A percentile compares a stretch with the other conserved stretches of the same genome.
Evolutionary conservation across 2,888 invertebrate species (phyloP).

Genomic region (Sesamia inferens): DNA sequence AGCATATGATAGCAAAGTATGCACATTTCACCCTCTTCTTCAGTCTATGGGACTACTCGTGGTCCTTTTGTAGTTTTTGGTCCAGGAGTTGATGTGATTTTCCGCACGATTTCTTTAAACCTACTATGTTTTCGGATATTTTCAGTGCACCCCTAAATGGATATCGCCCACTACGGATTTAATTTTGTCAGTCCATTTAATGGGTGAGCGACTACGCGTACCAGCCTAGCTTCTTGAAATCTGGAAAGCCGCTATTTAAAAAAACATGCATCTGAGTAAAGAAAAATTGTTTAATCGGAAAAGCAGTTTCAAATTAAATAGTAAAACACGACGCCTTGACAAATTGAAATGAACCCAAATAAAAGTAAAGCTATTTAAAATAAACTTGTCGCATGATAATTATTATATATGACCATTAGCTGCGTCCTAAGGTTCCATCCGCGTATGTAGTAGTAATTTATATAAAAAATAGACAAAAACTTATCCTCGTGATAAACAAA

Average conservation of each 20-base stretch:
- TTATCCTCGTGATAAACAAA: no score
- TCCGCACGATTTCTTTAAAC: not conserved
- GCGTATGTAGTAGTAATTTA: no score
- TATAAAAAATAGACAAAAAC: no score
- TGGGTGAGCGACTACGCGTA: not conserved
- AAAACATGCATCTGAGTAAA: not conserved
- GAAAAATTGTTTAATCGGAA: no score
- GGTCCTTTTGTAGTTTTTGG: not conserved
- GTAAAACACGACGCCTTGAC: no score
- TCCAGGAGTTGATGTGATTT: not conserved
- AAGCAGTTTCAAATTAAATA: no score
- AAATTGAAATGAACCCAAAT: no score
- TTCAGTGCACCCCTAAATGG: not conserved
- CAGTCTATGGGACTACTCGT: not conserved
- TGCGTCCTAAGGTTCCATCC: no score
- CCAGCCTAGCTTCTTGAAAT: not conserved
- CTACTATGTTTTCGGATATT: not conserved
- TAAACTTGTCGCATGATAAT: no score
- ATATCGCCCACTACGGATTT: not conserved
- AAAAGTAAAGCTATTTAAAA: no score
- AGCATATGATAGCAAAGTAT: not conserved
- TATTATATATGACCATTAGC: no score
- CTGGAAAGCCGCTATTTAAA: slow-evolving; percentile 3
- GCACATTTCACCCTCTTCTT: not conserved
- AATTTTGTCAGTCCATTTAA: no score